phyloP scores from a whole-genome alignment of 2,797 vertebrate species.

The Capromys pilorides region DNA sequence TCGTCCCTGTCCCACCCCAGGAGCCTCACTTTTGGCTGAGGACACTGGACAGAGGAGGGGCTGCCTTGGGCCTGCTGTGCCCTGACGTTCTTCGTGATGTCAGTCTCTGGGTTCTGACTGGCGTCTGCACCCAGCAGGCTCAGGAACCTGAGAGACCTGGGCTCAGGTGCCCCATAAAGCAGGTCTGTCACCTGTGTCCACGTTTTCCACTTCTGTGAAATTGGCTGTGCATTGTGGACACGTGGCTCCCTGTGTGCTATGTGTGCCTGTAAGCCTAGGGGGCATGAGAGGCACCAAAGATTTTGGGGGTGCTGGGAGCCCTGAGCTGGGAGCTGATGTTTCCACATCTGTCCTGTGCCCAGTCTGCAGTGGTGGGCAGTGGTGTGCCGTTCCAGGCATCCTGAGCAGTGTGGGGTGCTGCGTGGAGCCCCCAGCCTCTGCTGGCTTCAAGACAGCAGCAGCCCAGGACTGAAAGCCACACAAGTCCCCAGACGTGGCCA shows the following conservation, averaged over 20 bases:
- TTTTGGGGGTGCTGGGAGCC: not conserved
- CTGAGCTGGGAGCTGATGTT: not conserved
- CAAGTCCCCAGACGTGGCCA: not conserved
- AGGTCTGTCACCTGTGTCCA: not conserved
- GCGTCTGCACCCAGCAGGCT: not conserved
- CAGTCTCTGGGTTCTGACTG: too few species aligned
- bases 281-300: not conserved
- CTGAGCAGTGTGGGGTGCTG: not conserved
- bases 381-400: not conserved
- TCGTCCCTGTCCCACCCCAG: not conserved
- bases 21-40: not conserved
- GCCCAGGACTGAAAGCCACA: not conserved
- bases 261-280: not conserved
- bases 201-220: not conserved
- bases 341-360: not conserved
- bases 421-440: not conserved
- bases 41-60: not conserved
- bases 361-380: not conserved
- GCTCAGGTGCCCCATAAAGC: not conserved
- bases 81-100: not conserved
- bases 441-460: not conserved
- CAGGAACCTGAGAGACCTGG: not conserved
- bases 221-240: not conserved
- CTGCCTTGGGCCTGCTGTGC: not conserved
- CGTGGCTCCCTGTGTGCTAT: too few species aligned